Conservation (phyloP, 2,797 vertebrate species). For the Malurus splendens region DNA sequence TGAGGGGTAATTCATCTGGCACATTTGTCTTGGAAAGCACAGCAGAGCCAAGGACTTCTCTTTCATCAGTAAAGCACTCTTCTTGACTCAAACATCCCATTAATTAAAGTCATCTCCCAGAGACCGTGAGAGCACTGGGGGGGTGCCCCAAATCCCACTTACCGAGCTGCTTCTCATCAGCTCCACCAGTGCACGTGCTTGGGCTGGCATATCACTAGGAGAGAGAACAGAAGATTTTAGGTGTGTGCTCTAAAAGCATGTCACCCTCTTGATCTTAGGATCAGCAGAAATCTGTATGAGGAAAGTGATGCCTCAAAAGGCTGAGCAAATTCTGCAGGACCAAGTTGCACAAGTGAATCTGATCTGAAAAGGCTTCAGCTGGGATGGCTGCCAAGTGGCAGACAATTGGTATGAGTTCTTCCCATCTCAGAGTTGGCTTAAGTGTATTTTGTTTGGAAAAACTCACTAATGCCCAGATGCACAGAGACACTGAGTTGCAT, state of each 20-base stretch:
- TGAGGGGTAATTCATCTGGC: background rate
- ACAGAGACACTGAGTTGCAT: background rate
- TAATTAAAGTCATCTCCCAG: background rate
- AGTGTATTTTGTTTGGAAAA: background rate
- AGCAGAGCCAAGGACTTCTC: background rate
- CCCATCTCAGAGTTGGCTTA: background rate
- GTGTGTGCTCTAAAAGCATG: background rate
- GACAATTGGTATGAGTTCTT: background rate
- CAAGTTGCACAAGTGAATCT: background rate
- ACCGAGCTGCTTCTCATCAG: conserved; percentile 78
- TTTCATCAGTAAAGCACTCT: background rate
- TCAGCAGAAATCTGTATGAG: background rate
- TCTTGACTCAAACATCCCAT: background rate
- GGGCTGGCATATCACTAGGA: conserved; percentile 80
- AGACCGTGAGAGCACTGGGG: accelerated
- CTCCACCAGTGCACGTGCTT: conserved; percentile 76
- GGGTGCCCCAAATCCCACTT: conserved; percentile 46
- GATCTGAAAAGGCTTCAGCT: background rate
- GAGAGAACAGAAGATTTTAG: background rate
- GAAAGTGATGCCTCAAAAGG: background rate
- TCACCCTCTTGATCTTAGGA: background rate
- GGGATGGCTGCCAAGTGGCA: conserved; percentile 1
- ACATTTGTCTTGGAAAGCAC: background rate
- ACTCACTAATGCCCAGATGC: background rate
- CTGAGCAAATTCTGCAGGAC: background rate